Evolutionary conservation across 2,888 invertebrate species (phyloP), one percentile per base, ranked within the genome.

Genomic region (Elaeidobius kamerunicus): DNA sequence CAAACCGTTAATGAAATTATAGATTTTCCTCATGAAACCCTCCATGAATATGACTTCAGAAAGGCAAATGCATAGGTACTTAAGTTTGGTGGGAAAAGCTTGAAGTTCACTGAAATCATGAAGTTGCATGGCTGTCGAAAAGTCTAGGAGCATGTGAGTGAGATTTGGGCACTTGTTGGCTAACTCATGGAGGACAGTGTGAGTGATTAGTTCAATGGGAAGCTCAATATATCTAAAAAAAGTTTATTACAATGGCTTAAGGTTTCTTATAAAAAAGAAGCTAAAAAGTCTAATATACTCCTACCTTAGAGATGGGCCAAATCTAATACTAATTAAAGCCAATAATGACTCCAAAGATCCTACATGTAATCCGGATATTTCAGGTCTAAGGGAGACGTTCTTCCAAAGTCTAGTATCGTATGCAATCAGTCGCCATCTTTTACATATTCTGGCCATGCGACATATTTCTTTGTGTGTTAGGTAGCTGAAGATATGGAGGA

Each of bases 1-100:
- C 52, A 99, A 75, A 16, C 98, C 98, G 62, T 98, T 98, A 68
- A 99, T 95, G 68, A 98, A 99, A 73, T 98, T 98, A 75, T 99
- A 99, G 59, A 99, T 99, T 75, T 99, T 96, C 61, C 99, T 77
- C 94, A 99, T 97, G 72, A 99, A 99, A 11, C 99, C 99, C 72
- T 99, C 99, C 90, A 99, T 93, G 76, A 99, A 99, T 74, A 99
- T 99, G 60, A 99, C 97, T 74, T 99, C 99, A 0, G 96, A 97
- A 32, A 99, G 78, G 63, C 99, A 99, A 67, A 99, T 91, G 57
- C 73, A 73, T 18, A 73, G 56, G 73, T 95, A 96, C 38, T 87
- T 85, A 52, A 99, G 77, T 72, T 98, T 96, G 7, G 98, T 96
- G 2, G 99, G 99, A 71, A 99, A 99, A 14, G 95, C 91, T 75